phyloP scores from a whole-genome alignment of 2,113 vertebrate genomes.

The Pyrgilauda ruficollis region DNA sequence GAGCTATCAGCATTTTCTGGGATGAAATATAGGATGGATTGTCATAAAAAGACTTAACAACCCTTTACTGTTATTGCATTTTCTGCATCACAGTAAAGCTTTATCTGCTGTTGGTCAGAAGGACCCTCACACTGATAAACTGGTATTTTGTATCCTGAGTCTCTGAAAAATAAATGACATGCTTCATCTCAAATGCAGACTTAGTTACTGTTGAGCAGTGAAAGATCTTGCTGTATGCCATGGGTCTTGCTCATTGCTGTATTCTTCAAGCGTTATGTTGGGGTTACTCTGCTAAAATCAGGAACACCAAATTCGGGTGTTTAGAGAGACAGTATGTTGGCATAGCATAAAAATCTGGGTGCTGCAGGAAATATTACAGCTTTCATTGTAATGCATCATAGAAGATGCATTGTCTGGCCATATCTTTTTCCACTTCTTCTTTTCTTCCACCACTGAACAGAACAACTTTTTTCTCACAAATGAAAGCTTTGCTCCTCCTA shows the following conservation, averaged over 20 bases:
- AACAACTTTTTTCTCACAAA: neutral
- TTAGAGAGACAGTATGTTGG: neutral
- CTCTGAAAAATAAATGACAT: neutral
- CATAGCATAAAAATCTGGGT: neutral
- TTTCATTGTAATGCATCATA: too few species aligned
- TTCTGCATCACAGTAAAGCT: neutral
- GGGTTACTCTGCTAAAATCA: neutral
- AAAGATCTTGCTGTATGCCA: neutral
- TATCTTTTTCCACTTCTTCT: neutral
- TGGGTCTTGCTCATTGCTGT: neutral
- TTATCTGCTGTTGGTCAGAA: neutral
- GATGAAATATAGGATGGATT: neutral
- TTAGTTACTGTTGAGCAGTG: neutral
- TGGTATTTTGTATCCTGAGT: neutral
- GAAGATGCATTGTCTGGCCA: neutral
- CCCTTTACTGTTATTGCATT: neutral
- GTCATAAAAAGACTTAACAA: neutral
- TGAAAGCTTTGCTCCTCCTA: neutral
- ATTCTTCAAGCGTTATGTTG: neutral
- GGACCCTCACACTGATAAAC: neutral
- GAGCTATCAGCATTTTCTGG: neutral
- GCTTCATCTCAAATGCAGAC: neutral
- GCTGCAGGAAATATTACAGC: neutral
- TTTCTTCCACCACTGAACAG: neutral
- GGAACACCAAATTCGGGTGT: neutral